Conservation (phyloP, 1,140 invertebrate genomes). For the Heliconius himera region DNA sequence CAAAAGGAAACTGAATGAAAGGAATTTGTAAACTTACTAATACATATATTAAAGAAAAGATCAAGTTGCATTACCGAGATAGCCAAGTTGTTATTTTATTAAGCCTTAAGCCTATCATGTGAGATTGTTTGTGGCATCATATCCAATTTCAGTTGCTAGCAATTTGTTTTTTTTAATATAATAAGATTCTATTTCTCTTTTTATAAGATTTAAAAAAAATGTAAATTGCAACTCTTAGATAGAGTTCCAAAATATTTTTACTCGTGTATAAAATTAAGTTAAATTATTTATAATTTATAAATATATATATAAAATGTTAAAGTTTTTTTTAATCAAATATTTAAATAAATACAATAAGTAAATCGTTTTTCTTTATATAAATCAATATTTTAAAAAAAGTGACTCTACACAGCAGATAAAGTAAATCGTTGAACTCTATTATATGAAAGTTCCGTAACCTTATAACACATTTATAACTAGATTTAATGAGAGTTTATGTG, state of each 20-base stretch:
- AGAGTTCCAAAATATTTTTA: neutral
- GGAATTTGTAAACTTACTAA: no score
- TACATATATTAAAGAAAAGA: neutral
- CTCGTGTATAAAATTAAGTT: no score
- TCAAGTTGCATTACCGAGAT: neutral
- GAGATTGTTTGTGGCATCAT: slow-evolving; percentile 19
- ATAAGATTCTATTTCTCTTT: neutral
- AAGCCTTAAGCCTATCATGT: neutral
- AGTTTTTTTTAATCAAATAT: no score
- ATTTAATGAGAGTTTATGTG: neutral
- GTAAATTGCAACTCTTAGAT: no score
- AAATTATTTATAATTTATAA: no score
- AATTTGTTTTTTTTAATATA: neutral
- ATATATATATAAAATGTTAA: no score
- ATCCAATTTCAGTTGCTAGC: slow-evolving; percentile 18
- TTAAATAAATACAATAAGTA: no score
- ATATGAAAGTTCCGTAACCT: slow-evolving; percentile 29
- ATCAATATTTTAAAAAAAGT: neutral
- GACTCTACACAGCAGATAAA: neutral
- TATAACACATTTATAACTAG: neutral
- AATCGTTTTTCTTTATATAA: no score
- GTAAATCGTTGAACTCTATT: slow-evolving; percentile 52
- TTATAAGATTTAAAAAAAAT: neutral
- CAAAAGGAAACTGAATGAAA: no score
- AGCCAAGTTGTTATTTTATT: neutral